These are phyloP conservation scores for Peromyscus maniculatus DNA, from an alignment of 2,113 vertebrate genomes.

Conservation along the genomic window DNA sequence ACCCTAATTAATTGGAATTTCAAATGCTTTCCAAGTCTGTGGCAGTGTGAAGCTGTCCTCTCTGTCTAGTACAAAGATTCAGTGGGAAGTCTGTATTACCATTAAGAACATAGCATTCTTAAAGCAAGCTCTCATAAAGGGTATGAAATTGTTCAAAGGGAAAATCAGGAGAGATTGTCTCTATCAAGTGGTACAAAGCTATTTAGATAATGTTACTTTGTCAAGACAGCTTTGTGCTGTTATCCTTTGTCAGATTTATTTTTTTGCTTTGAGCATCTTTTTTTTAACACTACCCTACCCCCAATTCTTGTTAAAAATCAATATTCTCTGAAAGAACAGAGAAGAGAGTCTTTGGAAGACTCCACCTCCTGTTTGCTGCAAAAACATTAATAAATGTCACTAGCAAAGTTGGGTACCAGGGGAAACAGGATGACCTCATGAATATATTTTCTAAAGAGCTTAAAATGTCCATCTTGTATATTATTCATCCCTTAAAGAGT, in stretches of 20 bases:
- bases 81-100: constrained; percentile 43
- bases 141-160: constrained; percentile 75
- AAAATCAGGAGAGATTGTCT: constrained; percentile 81
- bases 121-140: constrained; percentile 60
- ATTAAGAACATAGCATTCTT: constrained; percentile 74
- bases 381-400: constrained; percentile 82
- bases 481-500: constrained; percentile 78
- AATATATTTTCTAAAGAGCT: constrained; percentile 82
- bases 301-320: constrained; percentile 70
- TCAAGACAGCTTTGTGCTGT: constrained; percentile 74
- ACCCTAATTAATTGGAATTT: constrained; percentile 78
- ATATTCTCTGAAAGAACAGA: constrained; percentile 80
- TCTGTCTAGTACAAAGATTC: background rate
- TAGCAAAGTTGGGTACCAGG: constrained; percentile 67
- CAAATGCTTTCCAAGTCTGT: constrained; percentile 57
- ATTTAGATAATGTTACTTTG: constrained; percentile 77
- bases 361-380: constrained; percentile 77
- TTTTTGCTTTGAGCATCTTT: constrained; percentile 63
- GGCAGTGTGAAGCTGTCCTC: constrained; percentile 56
- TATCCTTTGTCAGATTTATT: constrained; percentile 77
- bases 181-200: constrained; percentile 78
- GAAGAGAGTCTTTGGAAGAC: constrained; percentile 73
- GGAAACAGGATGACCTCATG: constrained; percentile 76
- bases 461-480: constrained; percentile 80
- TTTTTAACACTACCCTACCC: background rate